These are phyloP conservation scores for Crocallis elinguaria DNA, from an alignment of 2,888 invertebrate genomes.

Conservation along the genomic window DNA sequence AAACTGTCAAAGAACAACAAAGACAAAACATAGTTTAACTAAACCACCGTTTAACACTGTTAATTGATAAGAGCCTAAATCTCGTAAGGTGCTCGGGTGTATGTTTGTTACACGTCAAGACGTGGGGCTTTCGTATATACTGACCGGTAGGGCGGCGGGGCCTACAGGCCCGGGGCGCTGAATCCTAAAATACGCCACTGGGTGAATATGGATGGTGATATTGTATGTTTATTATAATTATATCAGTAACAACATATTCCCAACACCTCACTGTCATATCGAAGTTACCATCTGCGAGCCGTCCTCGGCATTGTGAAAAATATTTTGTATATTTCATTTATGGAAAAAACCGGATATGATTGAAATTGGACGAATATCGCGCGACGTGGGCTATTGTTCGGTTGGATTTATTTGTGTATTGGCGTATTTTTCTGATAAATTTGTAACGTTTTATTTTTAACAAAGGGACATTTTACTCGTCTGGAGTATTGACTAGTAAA, in stretches of 20 bases:
- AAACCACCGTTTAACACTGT: too few species aligned
- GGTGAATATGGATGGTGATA: too few species aligned
- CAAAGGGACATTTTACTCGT: not conserved
- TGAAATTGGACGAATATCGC: slow-evolving; percentile 17
- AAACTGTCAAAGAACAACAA: too few species aligned
- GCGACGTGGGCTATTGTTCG: slow-evolving; percentile 5
- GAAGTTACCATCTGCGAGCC: slow-evolving; percentile 9
- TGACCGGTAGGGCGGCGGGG: too few species aligned
- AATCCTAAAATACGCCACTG: too few species aligned
- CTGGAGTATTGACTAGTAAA: not conserved
- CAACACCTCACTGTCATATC: not conserved
- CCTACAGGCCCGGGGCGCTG: too few species aligned
- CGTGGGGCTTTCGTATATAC: too few species aligned
- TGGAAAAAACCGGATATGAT: slow-evolving; percentile 15
- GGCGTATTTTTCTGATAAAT: not conserved
- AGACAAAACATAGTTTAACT: too few species aligned
- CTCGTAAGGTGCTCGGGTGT: too few species aligned
- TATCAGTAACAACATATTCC: slow-evolving; percentile 10
- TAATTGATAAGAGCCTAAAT: too few species aligned
- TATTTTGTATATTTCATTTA: slow-evolving; percentile 24
- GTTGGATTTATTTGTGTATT: slow-evolving; percentile 1
- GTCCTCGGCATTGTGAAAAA: slow-evolving; percentile 8
- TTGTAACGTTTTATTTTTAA: not conserved
- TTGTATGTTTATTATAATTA: not conserved
- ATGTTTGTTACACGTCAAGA: too few species aligned